phyloP scores from a whole-genome alignment of 2,797 vertebrate species.

The Ptychadena robeensis region DNA sequence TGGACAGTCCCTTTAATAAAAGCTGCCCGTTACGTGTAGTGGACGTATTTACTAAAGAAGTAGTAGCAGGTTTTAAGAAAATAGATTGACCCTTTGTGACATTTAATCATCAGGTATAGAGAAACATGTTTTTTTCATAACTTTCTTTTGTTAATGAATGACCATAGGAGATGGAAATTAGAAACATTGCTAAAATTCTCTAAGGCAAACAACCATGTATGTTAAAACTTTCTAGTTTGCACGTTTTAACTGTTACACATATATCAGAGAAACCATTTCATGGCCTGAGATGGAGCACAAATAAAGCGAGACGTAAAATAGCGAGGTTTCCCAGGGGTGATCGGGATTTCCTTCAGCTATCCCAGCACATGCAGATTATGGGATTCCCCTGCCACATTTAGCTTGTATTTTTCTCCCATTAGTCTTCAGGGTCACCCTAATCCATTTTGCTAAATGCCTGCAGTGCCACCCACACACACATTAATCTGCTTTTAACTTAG shows the following conservation, averaged over 20 bases:
- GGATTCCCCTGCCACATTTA: constrained; percentile 45
- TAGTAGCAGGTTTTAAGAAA: neutral
- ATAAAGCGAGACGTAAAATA: neutral
- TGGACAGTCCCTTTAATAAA: no score
- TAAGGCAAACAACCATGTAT: neutral
- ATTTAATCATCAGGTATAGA: neutral
- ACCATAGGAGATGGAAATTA: neutral
- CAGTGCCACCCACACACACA: neutral
- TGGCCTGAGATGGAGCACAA: neutral
- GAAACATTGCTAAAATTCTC: neutral
- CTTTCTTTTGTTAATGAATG: neutral
- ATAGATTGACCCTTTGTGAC: neutral
- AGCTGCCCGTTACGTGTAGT: no score
- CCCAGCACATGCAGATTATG: constrained; percentile 33
- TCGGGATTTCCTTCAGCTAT: constrained; percentile 38
- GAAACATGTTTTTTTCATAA: no score
- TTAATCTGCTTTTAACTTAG: constrained; percentile 60
- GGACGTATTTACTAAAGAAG: no score
- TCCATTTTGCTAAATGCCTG: constrained; percentile 43
- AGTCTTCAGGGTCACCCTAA: constrained; percentile 44
- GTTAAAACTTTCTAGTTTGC: neutral
- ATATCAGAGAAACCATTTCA: neutral
- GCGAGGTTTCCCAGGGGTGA: neutral
- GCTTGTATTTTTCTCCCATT: constrained; percentile 28
- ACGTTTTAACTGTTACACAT: neutral